phyloP scores from a whole-genome alignment of 2,113 vertebrate genomes.

The Chaetodon auriga region DNA sequence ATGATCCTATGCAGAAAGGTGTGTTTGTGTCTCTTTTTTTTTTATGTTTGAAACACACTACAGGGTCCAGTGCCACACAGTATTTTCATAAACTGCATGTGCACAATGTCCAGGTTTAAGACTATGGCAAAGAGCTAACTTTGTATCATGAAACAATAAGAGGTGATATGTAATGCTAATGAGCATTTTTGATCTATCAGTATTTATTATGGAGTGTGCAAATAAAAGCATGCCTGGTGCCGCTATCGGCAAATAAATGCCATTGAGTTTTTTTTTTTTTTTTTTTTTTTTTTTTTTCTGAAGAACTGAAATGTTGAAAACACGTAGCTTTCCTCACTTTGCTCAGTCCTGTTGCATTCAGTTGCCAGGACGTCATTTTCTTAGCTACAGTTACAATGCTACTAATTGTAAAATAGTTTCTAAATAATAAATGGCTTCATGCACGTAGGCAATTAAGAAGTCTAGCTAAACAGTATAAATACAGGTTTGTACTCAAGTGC shows the following conservation, averaged over 20 bases:
- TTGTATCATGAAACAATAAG: slow-evolving; percentile 6
- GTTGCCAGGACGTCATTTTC: not conserved
- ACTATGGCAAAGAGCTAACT: not conserved
- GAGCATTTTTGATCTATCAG: slow-evolving; percentile 15
- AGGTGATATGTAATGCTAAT: slow-evolving; percentile 13
- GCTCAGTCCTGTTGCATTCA: not conserved
- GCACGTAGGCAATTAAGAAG: not conserved
- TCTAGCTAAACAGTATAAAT: not conserved
- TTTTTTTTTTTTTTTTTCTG: not conserved
- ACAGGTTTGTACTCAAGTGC: too few relatives aligned
- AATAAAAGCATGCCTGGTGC: slow-evolving; percentile 16
- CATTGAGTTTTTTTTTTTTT: not conserved
- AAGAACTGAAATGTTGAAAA: not conserved
- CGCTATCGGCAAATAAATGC: slow-evolving; percentile 23
- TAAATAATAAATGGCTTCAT: not conserved
- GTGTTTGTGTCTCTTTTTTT: slow-evolving; percentile 13
- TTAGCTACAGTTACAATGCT: not conserved
- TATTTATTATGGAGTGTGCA: slow-evolving; percentile 27
- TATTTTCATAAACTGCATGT: slow-evolving; percentile 41
- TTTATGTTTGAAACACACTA: not conserved
- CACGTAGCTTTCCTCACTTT: not conserved
- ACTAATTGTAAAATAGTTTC: not conserved
- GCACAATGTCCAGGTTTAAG: slow-evolving; percentile 17
- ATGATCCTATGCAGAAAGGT: not conserved
- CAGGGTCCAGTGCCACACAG: slow-evolving; percentile 11